Evolutionary conservation across 2,888 invertebrate species (phyloP), one percentile per base, ranked within the genome.

Genomic region (Tetrapedia diversipes): DNA sequence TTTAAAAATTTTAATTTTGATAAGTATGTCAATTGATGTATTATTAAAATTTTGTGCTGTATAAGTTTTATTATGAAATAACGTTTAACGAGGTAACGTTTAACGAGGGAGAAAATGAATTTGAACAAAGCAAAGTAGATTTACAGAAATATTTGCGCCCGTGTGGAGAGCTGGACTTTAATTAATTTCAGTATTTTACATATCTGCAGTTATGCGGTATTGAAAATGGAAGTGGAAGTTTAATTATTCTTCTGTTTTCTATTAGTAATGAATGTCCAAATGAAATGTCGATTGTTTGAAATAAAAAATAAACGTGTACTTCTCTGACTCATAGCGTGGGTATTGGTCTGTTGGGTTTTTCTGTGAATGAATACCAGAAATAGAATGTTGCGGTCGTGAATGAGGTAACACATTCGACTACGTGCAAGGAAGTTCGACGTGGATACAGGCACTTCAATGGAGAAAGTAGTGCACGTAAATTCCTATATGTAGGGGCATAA

Each of bases 341-440:
- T 45, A 22, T 53, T 61, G 19, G 29, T 65, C 47, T 63, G 39
- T 49, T 32, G 24, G 47, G 22, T 81, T 83, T 79, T 83, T 83
- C 78, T 65, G 51, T 84, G 79, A 70, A 77, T 75, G 69, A 67
- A 47, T 49, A 69, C 53, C 53, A 34, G 56, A 63, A 77, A 79
- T 72, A 84, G 77, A 67, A 39, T 32, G 14, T 72, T 16, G 60
- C 24, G 57, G 57, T 43, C 34, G 37, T 45, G 82, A 72, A 70
- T 64, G 84, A 69, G 45, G 51, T 59, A 77, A 82, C 60, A 43
- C 39, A 43, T 77, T 54, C 57, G 45, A 32, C 41, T 49, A 34
- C 51, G n/a, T 77, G 70, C 49, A 66, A 64, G 57, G 65, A 37
- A 65, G 32, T 47, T 56, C 19, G 29, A 41, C 14, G 53, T n/a